Conservation (phyloP, 2,888 invertebrate species). For the Spodoptera exigua region DNA sequence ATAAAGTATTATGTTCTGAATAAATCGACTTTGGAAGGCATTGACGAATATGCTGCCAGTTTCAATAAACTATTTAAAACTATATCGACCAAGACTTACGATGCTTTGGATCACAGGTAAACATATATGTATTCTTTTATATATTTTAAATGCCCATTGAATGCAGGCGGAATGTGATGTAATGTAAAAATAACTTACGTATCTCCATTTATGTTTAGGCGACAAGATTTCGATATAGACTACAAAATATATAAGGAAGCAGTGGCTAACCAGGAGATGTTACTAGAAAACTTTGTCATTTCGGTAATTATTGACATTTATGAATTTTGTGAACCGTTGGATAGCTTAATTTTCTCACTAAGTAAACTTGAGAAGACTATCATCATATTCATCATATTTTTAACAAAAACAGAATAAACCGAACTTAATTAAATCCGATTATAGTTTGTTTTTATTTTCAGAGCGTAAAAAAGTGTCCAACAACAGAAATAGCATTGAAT, state of each 20-base stretch:
- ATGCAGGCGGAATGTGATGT: not conserved
- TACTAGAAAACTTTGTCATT: conserved; percentile 93
- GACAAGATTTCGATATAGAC: conserved; percentile 92
- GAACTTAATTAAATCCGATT: no score
- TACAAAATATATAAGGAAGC: conserved; percentile 92
- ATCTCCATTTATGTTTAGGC: conserved; percentile 61
- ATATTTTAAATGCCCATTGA: not conserved
- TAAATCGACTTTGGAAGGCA: conserved; percentile 94
- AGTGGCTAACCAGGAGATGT: conserved; percentile 92
- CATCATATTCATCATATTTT: no score
- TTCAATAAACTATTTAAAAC: conserved; percentile 91
- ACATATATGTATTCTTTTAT: not conserved
- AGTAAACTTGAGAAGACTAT: no score
- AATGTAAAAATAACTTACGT: conserved; percentile 4
- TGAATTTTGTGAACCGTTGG: no score
- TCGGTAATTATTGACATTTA: conserved; percentile 63
- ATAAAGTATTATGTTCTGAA: conserved; percentile 93
- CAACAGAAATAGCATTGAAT: conserved; percentile 86
- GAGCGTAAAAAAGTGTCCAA: conserved; percentile 84
- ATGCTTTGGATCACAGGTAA: conserved; percentile 93
- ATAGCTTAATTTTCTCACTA: no score
- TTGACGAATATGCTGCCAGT: conserved; percentile 92
- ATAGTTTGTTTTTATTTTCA: conserved; percentile 52
- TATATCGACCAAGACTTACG: conserved; percentile 93
- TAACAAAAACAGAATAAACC: no score